These are phyloP conservation scores for Caenorhabditis doughertyi DNA, from an alignment of 2,888 invertebrate genomes.

Conservation along the genomic window DNA sequence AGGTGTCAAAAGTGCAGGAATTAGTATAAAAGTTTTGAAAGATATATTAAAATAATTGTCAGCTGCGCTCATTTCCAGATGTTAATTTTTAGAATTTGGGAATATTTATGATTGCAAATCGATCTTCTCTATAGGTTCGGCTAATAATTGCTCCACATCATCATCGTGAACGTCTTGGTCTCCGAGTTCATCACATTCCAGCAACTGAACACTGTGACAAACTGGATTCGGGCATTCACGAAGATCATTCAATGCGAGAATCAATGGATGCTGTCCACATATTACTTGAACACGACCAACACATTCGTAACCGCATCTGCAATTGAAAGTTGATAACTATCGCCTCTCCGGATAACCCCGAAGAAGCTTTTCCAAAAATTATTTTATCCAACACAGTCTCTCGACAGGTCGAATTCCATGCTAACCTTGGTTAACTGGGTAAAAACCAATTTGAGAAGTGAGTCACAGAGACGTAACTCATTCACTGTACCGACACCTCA, in stretches of 20 bases:
- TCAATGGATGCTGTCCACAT: constrained; percentile 68
- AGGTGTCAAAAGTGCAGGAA: constrained; percentile 35
- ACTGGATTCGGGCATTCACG: constrained; percentile 70
- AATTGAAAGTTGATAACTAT: no score
- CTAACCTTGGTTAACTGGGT: constrained; percentile 51
- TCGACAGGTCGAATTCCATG: constrained; percentile 38
- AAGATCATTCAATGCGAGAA: constrained; percentile 69
- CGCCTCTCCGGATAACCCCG: constrained; percentile 42
- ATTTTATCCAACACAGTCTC: constrained; percentile 33
- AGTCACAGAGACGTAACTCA: constrained; percentile 2
- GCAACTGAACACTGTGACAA: constrained; percentile 68
- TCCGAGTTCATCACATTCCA: constrained; percentile 53
- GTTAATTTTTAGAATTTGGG: background rate
- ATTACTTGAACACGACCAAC: constrained; percentile 68
- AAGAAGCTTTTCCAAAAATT: constrained; percentile 46
- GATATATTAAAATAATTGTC: constrained; percentile 3
- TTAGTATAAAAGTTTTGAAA: background rate
- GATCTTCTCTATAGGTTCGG: constrained; percentile 61
- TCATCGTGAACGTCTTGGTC: constrained; percentile 38
- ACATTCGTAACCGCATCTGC: constrained; percentile 74
- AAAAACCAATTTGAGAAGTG: constrained; percentile 27
- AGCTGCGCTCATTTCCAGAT: constrained; percentile 1
- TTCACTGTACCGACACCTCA: constrained; percentile 26
- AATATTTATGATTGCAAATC: constrained; percentile 29
- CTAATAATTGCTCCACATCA: constrained; percentile 38